Evolutionary conservation across 2,797 vertebrate species (phyloP), one percentile per base, ranked within the genome.

Genomic region (Tiaroga cobitis): DNA sequence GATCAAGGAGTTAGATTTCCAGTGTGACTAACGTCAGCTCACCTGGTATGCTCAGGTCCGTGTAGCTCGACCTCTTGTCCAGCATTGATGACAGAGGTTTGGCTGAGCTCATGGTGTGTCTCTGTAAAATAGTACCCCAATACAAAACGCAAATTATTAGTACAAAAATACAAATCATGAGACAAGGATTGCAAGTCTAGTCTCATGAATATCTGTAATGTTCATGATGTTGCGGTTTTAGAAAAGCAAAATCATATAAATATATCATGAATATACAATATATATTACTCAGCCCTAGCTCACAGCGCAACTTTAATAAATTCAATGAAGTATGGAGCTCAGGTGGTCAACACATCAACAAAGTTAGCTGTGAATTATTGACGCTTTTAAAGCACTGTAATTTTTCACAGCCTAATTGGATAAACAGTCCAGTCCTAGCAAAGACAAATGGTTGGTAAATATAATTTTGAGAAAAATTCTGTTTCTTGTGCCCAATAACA

Each of bases 21-120:
- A 68, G n/a, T 69, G 54, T 29, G 65, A 75, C 6, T 29, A 65
- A 59, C 10, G 63, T 39, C 34, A 29, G 24, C 8, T 90, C 83
- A 96, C 96, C 96, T 93, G 96, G 95, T 65, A 96, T 94, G n/a
- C 95, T 96, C 46, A 96, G 93, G 87, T 97, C 96, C 5, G 95
- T 93, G 75, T 96, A 97, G 90, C 95, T 96, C 15, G 95, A 90
- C 74, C 96, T 95, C 91, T 97, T 97, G 87, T 97, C 96, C 43
- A 96, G 91, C 86, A 97, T 90, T 0, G 96, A 86, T 2, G 95
- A 90, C 41, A 97, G 92, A 21, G 96, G 93, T 86, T 97, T 97
- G 21, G 95, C 88, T 24, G 95, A 26, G 2, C 94, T 95, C 88
- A 95, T 94, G 39, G 96, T 96, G 92, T 97, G 96, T 82, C 96